Evolutionary conservation across 2,113 vertebrate species (phyloP).

Genomic region (Perca flavescens): DNA sequence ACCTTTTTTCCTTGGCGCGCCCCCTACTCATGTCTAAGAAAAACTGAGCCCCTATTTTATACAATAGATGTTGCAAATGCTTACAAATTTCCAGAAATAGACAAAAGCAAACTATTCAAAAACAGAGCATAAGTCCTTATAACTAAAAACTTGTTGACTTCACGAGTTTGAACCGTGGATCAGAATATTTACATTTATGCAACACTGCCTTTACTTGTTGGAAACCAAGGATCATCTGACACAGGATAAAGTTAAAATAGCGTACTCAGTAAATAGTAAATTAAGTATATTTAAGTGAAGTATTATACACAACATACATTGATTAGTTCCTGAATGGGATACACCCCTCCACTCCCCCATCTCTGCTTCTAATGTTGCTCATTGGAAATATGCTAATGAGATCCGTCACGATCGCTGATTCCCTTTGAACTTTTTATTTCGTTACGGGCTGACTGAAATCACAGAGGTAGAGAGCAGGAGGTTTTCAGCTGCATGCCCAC

Average conservation of each 20-base stretch:
- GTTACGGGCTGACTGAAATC: conserved; percentile 90
- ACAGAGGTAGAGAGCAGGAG: conserved; percentile 90
- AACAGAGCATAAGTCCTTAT: neutral
- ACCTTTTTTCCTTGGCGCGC: no score
- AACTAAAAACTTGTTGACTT: neutral
- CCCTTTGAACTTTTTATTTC: conserved; percentile 93
- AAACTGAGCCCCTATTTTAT: neutral
- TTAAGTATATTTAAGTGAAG: conserved; percentile 25
- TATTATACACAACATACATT: conserved; percentile 61
- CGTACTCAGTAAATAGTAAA: conserved; percentile 28
- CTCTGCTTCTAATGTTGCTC: conserved; percentile 84
- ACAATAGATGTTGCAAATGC: neutral
- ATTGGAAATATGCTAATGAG: conserved; percentile 95
- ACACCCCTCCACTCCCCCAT: conserved; percentile 46
- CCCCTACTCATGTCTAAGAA: no score
- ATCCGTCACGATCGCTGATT: conserved; percentile 92
- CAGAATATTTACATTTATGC: conserved; percentile 14
- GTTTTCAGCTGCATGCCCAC: conserved; percentile 87
- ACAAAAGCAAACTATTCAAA: neutral
- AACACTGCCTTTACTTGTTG: neutral
- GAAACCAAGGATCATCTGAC: neutral
- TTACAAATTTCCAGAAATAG: neutral
- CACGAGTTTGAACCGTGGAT: neutral
- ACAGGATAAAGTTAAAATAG: conserved; percentile 1
- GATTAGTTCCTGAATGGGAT: conserved; percentile 72